phyloP scores from a whole-genome alignment of 1,140 invertebrate genomes.

The Atta colombica region DNA sequence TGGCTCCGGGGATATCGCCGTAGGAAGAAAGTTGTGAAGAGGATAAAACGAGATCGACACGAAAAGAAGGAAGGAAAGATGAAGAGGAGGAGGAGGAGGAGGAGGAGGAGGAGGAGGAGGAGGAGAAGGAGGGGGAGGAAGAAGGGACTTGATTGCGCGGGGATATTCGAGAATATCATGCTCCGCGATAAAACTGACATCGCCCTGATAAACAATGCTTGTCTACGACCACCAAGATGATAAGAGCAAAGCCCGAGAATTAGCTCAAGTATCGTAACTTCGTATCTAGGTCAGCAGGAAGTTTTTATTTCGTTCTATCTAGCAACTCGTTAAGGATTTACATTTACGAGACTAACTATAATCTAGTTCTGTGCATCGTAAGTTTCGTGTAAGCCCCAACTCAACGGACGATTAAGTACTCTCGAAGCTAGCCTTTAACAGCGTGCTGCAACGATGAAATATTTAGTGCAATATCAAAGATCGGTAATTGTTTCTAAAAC shows the following conservation, averaged over 20 bases:
- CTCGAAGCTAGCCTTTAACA: slow-evolving; percentile 1
- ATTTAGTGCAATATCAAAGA: slow-evolving; percentile 50
- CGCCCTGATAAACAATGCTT: slow-evolving; percentile 74
- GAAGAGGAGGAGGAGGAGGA: neutral
- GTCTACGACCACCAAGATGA: slow-evolving; percentile 68
- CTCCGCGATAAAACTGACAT: slow-evolving; percentile 69
- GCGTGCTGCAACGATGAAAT: neutral
- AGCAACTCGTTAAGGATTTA: slow-evolving; percentile 59
- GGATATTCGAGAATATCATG: slow-evolving; percentile 69
- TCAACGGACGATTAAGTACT: slow-evolving; percentile 16
- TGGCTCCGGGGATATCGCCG: slow-evolving; percentile 60
- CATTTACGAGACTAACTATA: slow-evolving; percentile 44
- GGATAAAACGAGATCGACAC: slow-evolving; percentile 64
- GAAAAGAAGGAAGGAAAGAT: slow-evolving; percentile 2
- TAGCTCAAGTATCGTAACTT: slow-evolving; percentile 58
- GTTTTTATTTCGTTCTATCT: slow-evolving; percentile 59
- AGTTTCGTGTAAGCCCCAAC: slow-evolving; percentile 4
- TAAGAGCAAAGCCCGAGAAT: slow-evolving; percentile 66
- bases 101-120: neutral
- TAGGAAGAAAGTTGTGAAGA: slow-evolving; percentile 64
- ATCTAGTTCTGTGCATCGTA: slow-evolving; percentile 46
- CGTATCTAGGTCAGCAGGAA: slow-evolving; percentile 49
- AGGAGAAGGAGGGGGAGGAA: neutral
- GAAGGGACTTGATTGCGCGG: slow-evolving; percentile 65
- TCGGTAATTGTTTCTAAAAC: slow-evolving; percentile 34